These are phyloP conservation scores for Acrobasis repandana DNA, from an alignment of 2,888 invertebrate species.

Conservation along the genomic window DNA sequence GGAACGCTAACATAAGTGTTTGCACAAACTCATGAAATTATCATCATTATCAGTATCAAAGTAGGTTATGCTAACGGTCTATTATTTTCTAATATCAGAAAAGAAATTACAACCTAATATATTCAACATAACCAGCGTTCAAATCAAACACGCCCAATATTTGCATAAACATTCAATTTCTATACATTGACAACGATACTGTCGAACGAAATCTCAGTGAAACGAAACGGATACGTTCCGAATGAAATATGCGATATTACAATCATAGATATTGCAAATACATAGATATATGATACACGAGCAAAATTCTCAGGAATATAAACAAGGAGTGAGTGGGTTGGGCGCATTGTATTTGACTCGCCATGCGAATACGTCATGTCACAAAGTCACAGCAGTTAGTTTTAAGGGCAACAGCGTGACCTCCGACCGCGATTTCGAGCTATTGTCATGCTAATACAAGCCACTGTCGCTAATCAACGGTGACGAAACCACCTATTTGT, in stretches of 20 bases:
- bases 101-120: slow-evolving; percentile 9
- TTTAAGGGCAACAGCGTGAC: slow-evolving; percentile 68
- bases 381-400: slow-evolving; percentile 51
- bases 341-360: slow-evolving; percentile 67
- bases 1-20: slow-evolving; percentile 46
- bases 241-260: slow-evolving; percentile 40
- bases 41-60: slow-evolving; percentile 38
- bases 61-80: slow-evolving; percentile 49
- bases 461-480: slow-evolving; percentile 52
- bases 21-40: slow-evolving; percentile 42
- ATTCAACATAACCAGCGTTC: slow-evolving; percentile 10
- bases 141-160: slow-evolving; percentile 36
- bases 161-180: slow-evolving; percentile 56
- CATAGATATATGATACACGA: slow-evolving; percentile 50
- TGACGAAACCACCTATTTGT: slow-evolving; percentile 40
- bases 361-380: slow-evolving; percentile 47
- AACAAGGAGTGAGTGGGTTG: slow-evolving; percentile 66
- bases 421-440: slow-evolving; percentile 64
- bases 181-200: slow-evolving; percentile 42
- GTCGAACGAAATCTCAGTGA: slow-evolving; percentile 50
- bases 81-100: slow-evolving; percentile 6
- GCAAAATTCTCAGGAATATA: slow-evolving; percentile 56
- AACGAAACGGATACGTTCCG: slow-evolving; percentile 48
- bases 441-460: slow-evolving; percentile 70
- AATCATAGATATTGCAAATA: slow-evolving; percentile 43